phyloP scores from a whole-genome alignment of 1,140 invertebrate species.

The Drosophila orena region DNA sequence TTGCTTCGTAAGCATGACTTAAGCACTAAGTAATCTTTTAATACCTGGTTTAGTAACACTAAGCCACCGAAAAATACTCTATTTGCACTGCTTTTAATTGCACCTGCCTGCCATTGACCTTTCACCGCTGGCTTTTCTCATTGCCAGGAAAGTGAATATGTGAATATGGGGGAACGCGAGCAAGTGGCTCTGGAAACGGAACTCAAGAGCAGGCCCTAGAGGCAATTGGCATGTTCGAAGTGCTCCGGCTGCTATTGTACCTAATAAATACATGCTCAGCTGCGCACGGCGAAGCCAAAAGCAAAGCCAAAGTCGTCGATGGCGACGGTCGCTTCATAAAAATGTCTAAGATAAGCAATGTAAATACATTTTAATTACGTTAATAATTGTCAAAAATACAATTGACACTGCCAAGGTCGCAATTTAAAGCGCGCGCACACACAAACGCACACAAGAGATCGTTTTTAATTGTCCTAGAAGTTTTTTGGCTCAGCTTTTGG shows the following conservation, averaged over 20 bases:
- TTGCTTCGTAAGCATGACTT: conserved; percentile 7
- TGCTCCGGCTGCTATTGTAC: conserved; percentile 42
- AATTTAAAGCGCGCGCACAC: conserved; percentile 43
- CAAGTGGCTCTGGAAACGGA: conserved; percentile 16
- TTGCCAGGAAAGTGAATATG: conserved; percentile 60
- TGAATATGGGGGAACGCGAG: conserved; percentile 22
- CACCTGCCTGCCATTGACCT: conserved; percentile 74
- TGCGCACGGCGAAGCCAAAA: conserved; percentile 60
- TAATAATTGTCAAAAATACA: conserved; percentile 83
- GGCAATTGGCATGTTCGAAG: conserved; percentile 40
- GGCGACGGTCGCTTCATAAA: conserved; percentile 65
- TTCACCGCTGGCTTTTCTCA: conserved; percentile 51
- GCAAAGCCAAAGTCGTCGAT: conserved; percentile 45
- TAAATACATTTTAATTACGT: conserved; percentile 84
- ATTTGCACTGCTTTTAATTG: conserved; percentile 56
- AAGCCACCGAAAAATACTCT: conserved; percentile 3
- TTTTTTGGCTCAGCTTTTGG: conserved; percentile 42
- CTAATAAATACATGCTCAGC: conserved; percentile 63
- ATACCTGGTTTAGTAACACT: conserved; percentile 11
- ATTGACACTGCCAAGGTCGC: conserved; percentile 80
- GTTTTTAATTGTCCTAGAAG: conserved; percentile 82
- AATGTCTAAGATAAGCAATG: conserved; percentile 72
- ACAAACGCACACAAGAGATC: conserved; percentile 35
- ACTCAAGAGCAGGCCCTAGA: conserved; percentile 25
- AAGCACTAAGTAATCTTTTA: neutral